Base-by-base conservation (phyloP, 92 coral and sea anemone species). In the Parazoanthus atlanticus region DNA sequence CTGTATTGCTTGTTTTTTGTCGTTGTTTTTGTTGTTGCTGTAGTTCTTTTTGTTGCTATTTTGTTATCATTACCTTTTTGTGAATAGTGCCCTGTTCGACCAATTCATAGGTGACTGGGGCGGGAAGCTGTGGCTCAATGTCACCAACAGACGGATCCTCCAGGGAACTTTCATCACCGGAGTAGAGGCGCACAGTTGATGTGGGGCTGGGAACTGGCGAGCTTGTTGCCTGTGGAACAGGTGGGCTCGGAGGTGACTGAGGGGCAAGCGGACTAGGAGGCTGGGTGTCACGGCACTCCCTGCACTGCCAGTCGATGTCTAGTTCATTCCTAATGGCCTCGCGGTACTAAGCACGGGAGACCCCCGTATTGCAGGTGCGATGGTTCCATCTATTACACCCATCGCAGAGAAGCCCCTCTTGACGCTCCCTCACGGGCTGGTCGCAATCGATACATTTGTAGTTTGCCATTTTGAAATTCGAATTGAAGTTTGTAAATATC, bases 1-100 rank as follows among this genome's bases (percentile, higher is more conserved):
- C 69, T 61, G 69, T 3, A 61, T 61, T 3, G 69, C 69, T 61
- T 61, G 69, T 61, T 61, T 29, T 73, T 73, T 74, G 75, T 28
- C 33, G 33, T 71, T 71, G 76, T n/a, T 2, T 29, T 71, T 71
- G 76, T 71, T 29, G 33, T 25, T 71, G 43, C 13, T 4, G 78
- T 58, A 23, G 41, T 38, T 38, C 2, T 38, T 38, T 38, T 38
- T n/a, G n/a, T n/a, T n/a, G n/a, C n/a, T n/a, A n/a, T 38, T 74
- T 61, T 61, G 17, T 74, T 74, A 26, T 74, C 40, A 12, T 74
- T 31, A 78, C 80, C 80, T 47, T 78, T 54, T 79, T 54, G 1
- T 8, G 26, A 79, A 79, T 79, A 79, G 21, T 79, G 70, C 28
- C 84, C 29, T 79, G 32, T 52, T 79, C 84, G 70, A 79, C 71